Evolutionary conservation across 2,797 vertebrate species (phyloP), one percentile per base, ranked within the genome.

Genomic region (Parauchenoglanis punctatus): DNA sequence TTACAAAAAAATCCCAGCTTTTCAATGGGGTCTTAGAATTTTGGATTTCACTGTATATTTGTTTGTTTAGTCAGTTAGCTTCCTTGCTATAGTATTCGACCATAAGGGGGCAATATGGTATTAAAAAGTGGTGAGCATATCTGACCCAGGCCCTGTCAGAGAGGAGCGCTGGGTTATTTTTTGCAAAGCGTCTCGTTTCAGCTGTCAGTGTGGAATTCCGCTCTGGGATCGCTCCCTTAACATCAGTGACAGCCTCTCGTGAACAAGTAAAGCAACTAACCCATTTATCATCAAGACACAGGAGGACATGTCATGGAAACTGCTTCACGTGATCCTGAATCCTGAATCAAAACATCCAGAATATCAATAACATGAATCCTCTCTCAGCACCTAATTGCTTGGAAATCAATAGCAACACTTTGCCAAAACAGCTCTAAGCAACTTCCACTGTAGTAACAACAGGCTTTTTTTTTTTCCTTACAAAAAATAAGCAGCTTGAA

Each of bases 141-240:
- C 20, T 17, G 56, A 77, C 68, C 18, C 65, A 7, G 72, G 40
- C 59, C 31, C 83, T 78, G 85, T 56, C 65, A 68, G 59, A 72
- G 31, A 52, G 49, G 56, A 67, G 52, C 82, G 73, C 87, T 35
- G 54, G 40, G 76, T 89, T 95, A 93, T 95, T 94, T 95, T 83
- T 92, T 90, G 91, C 92, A 81, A 87, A 87, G 89, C 35, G 80
- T 58, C 17, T 87, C 68, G 88, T 87, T 70, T 87, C 92, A 89
- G 93, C 94, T 94, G 94, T 94, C 93, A 91, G 87, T 91, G 86
- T 92, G 92, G 93, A 94, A 94, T 94, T 92, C 91, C 85, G 88
- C 54, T 88, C 72, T 84, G 83, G 75, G 59, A 85, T 87, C 59
- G 2, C 58, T 87, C 83, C 49, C 67, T 88, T 81, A 31, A 80